Evolutionary conservation across 2,888 invertebrate genomes (phyloP), one percentile per base, ranked within the genome.

Genomic region (Steinernema carpocapsae): DNA sequence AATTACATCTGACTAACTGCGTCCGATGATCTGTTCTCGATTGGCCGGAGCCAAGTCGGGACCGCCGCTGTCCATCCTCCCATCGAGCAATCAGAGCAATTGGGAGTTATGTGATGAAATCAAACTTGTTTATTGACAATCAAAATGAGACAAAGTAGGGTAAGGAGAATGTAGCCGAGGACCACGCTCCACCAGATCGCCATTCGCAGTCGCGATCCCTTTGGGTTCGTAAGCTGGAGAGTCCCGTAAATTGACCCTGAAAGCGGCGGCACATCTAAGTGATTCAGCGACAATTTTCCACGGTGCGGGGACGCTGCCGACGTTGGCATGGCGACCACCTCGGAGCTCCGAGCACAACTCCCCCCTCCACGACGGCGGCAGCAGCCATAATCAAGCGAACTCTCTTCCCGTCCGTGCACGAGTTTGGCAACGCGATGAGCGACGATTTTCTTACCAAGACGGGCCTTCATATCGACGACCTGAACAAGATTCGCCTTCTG

Each of bases 1-100:
- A 64, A 64, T 29, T 64, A 32, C 32, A 64, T 64, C 64, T 2
- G 64, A 17, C 64, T 64, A 64, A 64, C 32, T 64, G 37, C 64
- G 29, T 10, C 17, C 64, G 32, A 64, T 64, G 64, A 64, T 64
- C 64, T 29, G 64, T 48, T 48, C 6, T 48, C 6, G 6, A 32
- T 6, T 17, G 24, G 64, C 32, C 26, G 32, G 17, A 17, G 7
- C 64, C 32, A 12, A 6, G 19, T 19, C 14, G 51, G 7, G n/a
- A 32, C 64, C 29, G 32, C n/a, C 64, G 29, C 24, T 6, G 37
- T 2, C 64, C 14, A 32, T 32, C 26, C 4, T 32, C 32, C 37
- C 29, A 32, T 32, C 2, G 17, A 32, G 10, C 14, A 19, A 56
- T 56, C 24, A 56, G 51, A 17, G 14, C 14, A 19, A 4, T 17